Evolutionary conservation across 2,797 vertebrate species (phyloP), one percentile per base, ranked within the genome.

Genomic region (Cossypha niveicapilla): DNA sequence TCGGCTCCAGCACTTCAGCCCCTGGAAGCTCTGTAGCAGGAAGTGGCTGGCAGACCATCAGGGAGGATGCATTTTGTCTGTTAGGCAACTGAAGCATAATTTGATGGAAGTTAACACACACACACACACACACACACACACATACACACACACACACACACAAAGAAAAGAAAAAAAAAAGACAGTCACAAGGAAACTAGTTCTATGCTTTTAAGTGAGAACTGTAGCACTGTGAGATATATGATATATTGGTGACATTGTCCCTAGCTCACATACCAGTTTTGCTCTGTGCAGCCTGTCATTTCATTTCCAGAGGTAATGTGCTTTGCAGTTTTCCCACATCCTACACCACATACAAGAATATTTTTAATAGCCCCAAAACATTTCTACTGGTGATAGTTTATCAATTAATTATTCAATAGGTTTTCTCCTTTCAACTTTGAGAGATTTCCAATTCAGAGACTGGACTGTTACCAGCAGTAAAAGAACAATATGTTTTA

Each of bases 11-110:
- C 44, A 0, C 92, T 58, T 6, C 92, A 93, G 78, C 51, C 78
- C 66, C 72, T 80, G 88, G 30, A 76, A 91, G 88, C 78, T 85
- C 57, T 85, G 84, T n/a, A 79, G 77, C 50, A 74, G 90, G 58
- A 93, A 89, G 84, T 44, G 62, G 78, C 78, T 93, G 92, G 72
- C 88, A 95, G 83, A 90, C 54, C 84, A 61, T 82, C 88, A 68
- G 58, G 78, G 68, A 85, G 79, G 89, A 92, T 35, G 50, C 17
- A 56, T 86, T 88, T 93, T 84, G 83, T 93, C 88, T 76, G 6
- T 76, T 75, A 75, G 70, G 37, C 50, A 93, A 79, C 54, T 57
- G 70, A 93, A 90, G 66, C 77, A 63, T 84, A 63, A 77, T 79
- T 37, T 65, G 68, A 45, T 44, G n/a, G 23, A 85, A 85, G 57